Conservation (phyloP, 2,113 vertebrate species). For the Ciconia boyciana region DNA sequence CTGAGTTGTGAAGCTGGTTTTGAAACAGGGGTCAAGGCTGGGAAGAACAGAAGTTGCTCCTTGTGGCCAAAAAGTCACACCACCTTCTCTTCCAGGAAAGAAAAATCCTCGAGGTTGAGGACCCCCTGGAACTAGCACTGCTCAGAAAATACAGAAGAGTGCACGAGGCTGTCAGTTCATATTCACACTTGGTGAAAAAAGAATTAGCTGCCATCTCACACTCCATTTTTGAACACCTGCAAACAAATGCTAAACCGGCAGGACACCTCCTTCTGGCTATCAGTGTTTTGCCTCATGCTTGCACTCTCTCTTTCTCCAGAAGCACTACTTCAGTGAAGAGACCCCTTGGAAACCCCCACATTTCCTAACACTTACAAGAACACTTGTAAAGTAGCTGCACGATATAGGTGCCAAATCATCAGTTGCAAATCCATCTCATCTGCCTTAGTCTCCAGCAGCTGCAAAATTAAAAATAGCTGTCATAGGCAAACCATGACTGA, state of each 20-base stretch:
- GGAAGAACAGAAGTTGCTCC: not conserved
- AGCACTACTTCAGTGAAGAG: not conserved
- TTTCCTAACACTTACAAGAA: slow-evolving; percentile 2
- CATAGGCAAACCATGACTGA: not conserved
- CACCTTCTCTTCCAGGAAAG: not conserved
- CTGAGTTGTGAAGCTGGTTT: not conserved
- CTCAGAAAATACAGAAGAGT: not conserved
- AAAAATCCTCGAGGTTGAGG: not conserved
- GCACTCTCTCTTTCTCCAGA: not conserved
- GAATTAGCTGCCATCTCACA: not conserved
- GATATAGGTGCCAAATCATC: not conserved
- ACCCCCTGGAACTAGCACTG: not conserved
- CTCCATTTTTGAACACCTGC: not conserved
- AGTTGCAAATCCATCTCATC: not conserved
- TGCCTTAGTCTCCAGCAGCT: not conserved
- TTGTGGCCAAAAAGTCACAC: not conserved
- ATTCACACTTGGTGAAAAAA: not conserved
- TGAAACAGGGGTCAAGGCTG: not conserved
- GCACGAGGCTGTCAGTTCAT: not conserved
- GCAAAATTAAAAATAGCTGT: slow-evolving; percentile 40
- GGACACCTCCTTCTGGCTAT: not conserved
- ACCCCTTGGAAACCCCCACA: not conserved
- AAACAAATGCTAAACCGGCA: slow-evolving; percentile 19
- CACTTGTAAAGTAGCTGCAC: not conserved
- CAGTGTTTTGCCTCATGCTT: not conserved